Evolutionary conservation across 1,140 invertebrate species (phyloP), one percentile per base, ranked within the genome.

Genomic region (Camponotus pennsylvanicus): DNA sequence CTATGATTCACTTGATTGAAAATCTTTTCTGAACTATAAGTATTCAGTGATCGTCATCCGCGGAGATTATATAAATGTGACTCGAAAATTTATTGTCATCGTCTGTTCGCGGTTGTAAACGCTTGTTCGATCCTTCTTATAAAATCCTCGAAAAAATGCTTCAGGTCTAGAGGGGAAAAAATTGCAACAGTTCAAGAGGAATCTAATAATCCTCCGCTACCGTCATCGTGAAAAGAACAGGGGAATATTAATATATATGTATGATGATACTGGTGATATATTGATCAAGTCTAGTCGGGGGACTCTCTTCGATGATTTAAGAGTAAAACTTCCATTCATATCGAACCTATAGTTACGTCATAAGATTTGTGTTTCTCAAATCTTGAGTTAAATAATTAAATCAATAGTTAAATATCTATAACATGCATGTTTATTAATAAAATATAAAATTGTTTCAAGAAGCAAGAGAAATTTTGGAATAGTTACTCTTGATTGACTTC

Each of bases 201-300:
- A 37, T 15, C 32, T 66, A 37, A 66, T 40, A 78, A 67, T 66
- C 42, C 42, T 34, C 9, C 18, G 6, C 5, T 27, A 76, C 15
- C 6, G n/a, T 11, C 6, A 75, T 40, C 7, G 21, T 13, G 5
- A 42, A 76, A 61, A 77, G 40, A 71, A 69, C 21, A 63, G 55
- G 64, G 45, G 66, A 88, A 84, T 87, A 88, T 88, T 84, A 87
- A 87, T 67, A 69, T 80, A 69, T 80, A 61, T 75, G 85, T 88
- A 80, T 75, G 85, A 85, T 82, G 71, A 88, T 86, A 87, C 86
- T 66, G 80, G 27, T 27, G 27, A 87, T 87, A 87, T 71, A 87
- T 87, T 70, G 75, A 87, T 71, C 32, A 55, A 73, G n/a, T 73
- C 55, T 21, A 9, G 32, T 57, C 0, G 5, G 9, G 2, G 34